A percentile compares a stretch with the other conserved stretches of the same genome.
phyloP scores from a whole-genome alignment of 1,140 invertebrate genomes.

The Antheraea pernyi region DNA sequence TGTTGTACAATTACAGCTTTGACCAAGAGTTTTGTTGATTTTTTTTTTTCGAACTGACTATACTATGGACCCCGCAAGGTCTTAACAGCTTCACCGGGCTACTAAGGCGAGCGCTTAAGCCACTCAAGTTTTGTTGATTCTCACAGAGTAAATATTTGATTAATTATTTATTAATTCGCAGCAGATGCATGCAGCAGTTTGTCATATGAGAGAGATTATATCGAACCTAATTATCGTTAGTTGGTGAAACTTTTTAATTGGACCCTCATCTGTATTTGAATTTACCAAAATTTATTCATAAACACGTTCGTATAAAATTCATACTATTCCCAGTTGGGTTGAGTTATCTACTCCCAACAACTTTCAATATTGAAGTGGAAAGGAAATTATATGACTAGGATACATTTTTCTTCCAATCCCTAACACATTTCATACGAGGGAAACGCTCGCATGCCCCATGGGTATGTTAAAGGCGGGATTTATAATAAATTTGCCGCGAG shows the following conservation, averaged over 20 bases:
- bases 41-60: no score
- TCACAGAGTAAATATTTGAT: no score
- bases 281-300: background rate
- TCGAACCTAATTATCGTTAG: background rate
- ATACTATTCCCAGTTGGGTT: background rate
- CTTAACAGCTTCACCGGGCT: no score
- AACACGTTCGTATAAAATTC: background rate
- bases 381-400: background rate
- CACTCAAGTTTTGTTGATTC: no score
- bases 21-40: no score
- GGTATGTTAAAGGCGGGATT: conserved; percentile 2
- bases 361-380: conserved; percentile 1
- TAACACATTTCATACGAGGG: conserved; percentile 1
- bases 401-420: conserved; percentile 2
- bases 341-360: background rate
- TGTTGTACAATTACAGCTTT: no score
- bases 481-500: conserved; percentile 9
- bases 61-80: no score
- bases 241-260: background rate
- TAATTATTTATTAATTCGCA: no score
- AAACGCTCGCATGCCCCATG: background rate
- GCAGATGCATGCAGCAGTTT: background rate
- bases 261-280: background rate
- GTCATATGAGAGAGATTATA: background rate
- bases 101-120: no score